Evolutionary conservation across 2,797 vertebrate species (phyloP), one percentile per base, ranked within the genome.

Genomic region (Sarcoramphus papa): DNA sequence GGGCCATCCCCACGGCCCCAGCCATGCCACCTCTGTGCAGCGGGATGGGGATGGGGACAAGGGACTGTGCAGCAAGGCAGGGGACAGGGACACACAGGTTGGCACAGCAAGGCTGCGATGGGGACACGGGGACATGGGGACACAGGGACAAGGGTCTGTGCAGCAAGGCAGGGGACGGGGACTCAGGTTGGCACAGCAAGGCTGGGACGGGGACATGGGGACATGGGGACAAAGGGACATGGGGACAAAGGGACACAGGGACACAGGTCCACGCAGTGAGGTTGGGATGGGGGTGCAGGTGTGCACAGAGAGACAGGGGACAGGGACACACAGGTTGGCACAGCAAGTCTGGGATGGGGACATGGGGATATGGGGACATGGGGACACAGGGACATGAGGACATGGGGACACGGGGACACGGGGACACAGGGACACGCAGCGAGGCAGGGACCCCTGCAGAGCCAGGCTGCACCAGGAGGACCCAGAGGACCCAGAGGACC

Each of bases 1-100:
- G 41, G 47, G 76, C 33, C 47, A 6, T 19, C 11, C 30, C n/a
- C 51, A 6, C 0, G 2, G 24, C 3, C 5, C 23, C 1, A 3
- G 24, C 10, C 4, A 4, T 22, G 10, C 16, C 84, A 48, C 25
- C 10, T 31, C 19, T 8, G 24, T 3, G 65, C 35, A 4, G 25
- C 0, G 18, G 33, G n/a, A 20, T 23, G 35, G 54, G 13, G 7
- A 13, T 3, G 5, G 51, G 51, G 47, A 88, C 35, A 47, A 6
- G 11, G 57, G 28, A 10, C 27, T 40, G 22, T 25, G 41, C 14
- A 16, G 50, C 1, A 12, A 18, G 22, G 6, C 11, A 31, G 10
- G 51, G 41, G 63, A 51, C 12, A 8, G 56, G 45, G 73, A 33
- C 10, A 17, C 7, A 11, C 28, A 8, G 27, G 24, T 41, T 8